A percentile compares a stretch with the other conserved stretches of the same genome.
phyloP scores from a whole-genome alignment of 2,888 invertebrate species.

The Hermaeophaga mercurialis region DNA sequence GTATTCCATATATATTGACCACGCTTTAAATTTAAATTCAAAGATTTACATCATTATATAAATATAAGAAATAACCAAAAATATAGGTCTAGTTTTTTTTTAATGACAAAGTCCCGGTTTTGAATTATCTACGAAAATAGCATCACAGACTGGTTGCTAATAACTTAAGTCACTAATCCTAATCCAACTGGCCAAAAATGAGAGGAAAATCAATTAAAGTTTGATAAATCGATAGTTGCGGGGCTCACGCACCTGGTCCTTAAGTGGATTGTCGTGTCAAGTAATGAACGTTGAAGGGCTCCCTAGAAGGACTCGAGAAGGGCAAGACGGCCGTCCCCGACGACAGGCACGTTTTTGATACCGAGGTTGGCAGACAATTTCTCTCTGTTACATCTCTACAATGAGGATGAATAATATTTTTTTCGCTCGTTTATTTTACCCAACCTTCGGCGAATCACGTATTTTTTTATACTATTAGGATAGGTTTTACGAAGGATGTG shows the following conservation, averaged over 20 bases:
- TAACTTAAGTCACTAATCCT: too few species aligned
- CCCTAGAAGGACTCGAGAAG: conserved; percentile 8
- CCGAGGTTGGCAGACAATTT: conserved; percentile 1
- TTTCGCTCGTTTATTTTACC: not conserved
- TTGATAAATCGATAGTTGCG: conserved; percentile 49
- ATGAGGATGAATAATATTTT: conserved; percentile 11
- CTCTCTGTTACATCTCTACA: not conserved
- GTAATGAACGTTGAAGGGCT: conserved; percentile 50
- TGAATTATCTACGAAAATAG: too few species aligned
- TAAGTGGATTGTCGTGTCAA: conserved; percentile 52
- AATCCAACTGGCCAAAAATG: too few species aligned
- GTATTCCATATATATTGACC: too few species aligned
- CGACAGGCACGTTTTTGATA: conserved; percentile 17
- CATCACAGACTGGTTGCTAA: too few species aligned
- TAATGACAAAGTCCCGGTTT: too few species aligned
- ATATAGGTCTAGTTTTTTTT: too few species aligned
- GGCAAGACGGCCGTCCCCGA: not conserved
- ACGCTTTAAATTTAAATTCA: too few species aligned
- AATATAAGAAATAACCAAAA: too few species aligned
- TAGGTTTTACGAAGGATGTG: too few species aligned
- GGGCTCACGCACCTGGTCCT: conserved; percentile 48
- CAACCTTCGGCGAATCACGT: not conserved
- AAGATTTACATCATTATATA: too few species aligned
- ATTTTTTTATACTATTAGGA: too few species aligned
- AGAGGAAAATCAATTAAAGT: conserved; percentile 49